These are phyloP conservation scores for Columba livia DNA, from an alignment of 2,113 vertebrate genomes.

Conservation along the genomic window DNA sequence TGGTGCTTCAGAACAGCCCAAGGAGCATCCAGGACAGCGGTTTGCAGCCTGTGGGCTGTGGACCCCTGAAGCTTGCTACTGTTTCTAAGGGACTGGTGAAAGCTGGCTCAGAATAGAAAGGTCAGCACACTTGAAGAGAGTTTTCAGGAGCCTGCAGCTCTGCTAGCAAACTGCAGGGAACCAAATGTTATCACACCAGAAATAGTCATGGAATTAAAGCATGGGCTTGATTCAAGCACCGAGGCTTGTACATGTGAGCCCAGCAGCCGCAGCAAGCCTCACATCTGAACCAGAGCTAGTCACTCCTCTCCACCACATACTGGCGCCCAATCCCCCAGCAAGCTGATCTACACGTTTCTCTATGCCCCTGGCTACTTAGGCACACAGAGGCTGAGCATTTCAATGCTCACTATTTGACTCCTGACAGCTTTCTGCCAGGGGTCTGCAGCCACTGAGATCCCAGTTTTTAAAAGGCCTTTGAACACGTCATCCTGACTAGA, in stretches of 20 bases:
- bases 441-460: background rate
- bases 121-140: background rate
- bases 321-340: no score
- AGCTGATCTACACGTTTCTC: background rate
- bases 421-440: background rate
- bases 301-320: background rate
- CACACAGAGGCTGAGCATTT: background rate
- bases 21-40: background rate
- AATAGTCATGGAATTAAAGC: background rate
- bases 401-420: background rate
- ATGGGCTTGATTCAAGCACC: background rate
- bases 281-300: background rate
- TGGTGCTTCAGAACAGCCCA: background rate
- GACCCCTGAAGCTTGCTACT: background rate
- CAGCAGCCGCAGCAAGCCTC: background rate
- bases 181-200: background rate
- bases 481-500: background rate
- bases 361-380: background rate
- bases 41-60: background rate
- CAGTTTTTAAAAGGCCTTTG: background rate
- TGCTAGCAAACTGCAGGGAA: background rate
- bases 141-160: background rate
- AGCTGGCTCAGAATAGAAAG: slow-evolving; percentile 30
- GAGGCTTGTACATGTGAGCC: background rate
- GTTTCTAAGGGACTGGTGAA: background rate